A percentile compares a stretch with the other conserved stretches of the same genome.
These are phyloP conservation scores for Leptarthrus brevirostris DNA, from an alignment of 2,888 invertebrate species.

Conservation along the genomic window DNA sequence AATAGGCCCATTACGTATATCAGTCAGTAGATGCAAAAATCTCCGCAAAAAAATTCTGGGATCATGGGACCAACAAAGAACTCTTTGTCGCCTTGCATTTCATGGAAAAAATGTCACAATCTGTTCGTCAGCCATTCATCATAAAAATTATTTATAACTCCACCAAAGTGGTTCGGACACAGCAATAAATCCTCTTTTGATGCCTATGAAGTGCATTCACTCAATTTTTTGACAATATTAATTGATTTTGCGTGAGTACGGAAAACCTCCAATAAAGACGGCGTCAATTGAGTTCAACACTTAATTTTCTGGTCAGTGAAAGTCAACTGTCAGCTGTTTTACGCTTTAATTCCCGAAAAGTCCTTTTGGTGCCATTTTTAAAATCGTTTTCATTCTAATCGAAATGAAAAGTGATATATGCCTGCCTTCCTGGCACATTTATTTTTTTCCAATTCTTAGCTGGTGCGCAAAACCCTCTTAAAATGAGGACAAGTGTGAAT, in stretches of 20 bases:
- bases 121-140: conserved; percentile 21
- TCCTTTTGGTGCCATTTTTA: neutral
- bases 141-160: conserved; percentile 32
- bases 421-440: too few species aligned
- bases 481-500: too few species aligned
- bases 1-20: too few species aligned
- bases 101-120: conserved; percentile 6
- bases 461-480: too few species aligned
- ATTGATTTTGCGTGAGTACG: neutral
- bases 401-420: neutral
- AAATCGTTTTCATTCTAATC: neutral
- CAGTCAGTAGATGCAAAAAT: too few species aligned
- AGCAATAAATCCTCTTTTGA: conserved; percentile 39
- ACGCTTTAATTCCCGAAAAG: too few species aligned
- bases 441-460: too few species aligned
- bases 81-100: neutral
- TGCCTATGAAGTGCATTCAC: conserved; percentile 24
- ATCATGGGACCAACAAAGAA: neutral
- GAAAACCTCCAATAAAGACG: too few species aligned
- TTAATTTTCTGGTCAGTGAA: neutral
- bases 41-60: too few species aligned
- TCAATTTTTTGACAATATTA: conserved; percentile 13
- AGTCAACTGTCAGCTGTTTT: too few species aligned
- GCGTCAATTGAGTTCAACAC: too few species aligned
- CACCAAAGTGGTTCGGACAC: conserved; percentile 6